Evolutionary conservation across 2,888 invertebrate species (phyloP).

Genomic region (Heliconius hortense): DNA sequence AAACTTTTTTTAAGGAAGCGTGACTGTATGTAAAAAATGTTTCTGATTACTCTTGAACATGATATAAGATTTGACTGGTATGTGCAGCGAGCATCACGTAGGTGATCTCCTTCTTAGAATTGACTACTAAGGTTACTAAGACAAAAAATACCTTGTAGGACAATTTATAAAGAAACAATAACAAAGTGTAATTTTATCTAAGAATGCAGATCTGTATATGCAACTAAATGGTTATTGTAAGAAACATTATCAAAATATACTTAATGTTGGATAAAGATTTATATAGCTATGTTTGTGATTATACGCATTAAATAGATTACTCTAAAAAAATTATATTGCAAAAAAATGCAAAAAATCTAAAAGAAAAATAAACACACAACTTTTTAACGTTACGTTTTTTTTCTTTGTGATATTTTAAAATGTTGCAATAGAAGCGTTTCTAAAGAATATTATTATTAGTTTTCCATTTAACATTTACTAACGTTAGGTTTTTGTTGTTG

Average conservation of each 20-base stretch:
- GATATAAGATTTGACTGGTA: not conserved
- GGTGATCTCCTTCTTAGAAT: conserved; percentile 31
- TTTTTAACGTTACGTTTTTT: too few species aligned
- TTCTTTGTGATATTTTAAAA: too few species aligned
- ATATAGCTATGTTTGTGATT: not conserved
- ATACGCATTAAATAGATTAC: not conserved
- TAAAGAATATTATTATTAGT: too few species aligned
- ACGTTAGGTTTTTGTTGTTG: too few species aligned
- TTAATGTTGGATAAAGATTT: not conserved
- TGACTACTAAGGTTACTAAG: conserved; percentile 18
- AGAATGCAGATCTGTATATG: conserved; percentile 9
- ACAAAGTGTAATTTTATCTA: conserved; percentile 7
- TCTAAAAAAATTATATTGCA: not conserved
- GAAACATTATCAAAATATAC: not conserved
- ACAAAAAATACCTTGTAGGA: conserved; percentile 15
- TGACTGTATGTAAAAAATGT: not conserved
- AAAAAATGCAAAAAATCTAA: too few species aligned
- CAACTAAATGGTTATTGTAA: conserved; percentile 2
- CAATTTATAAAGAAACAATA: conserved; percentile 25
- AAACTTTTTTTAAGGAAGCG: not conserved
- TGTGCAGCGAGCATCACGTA: conserved; percentile 10
- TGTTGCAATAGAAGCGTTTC: too few species aligned
- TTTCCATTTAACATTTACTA: too few species aligned
- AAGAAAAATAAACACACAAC: too few species aligned
- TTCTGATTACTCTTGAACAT: not conserved